Evolutionary conservation across 2,797 vertebrate genomes (phyloP), one percentile per base, ranked within the genome.

Genomic region (Discoglossus pictus): DNA sequence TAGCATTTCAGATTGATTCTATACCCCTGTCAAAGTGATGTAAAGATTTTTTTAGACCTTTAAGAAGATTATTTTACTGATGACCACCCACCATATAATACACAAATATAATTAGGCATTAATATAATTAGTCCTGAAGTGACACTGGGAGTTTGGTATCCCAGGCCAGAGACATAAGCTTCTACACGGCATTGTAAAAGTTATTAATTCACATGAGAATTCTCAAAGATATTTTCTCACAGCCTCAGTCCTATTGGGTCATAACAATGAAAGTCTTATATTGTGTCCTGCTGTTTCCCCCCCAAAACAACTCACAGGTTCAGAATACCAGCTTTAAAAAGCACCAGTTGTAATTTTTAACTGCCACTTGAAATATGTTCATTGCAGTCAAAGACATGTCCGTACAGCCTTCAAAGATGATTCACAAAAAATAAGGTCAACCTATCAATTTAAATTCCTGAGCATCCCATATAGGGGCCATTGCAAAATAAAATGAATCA

Each of bases 41-140:
- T 61, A 63, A 60, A 40, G 48, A 39, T 48, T 54, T 51, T 42
- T 71, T 35, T 53, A 18, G 31, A 27, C 48, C 52, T 53, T 58
- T 60, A 71, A 73, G 20, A 36, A 60, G 59, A 63, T 72, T 62
- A 66, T 63, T 77, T 58, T 23, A 35, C 39, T 48, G 39, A 52
- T 46, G 48, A 52, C 66, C 73, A 72, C 64, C 38, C 46, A 69
- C 46, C 17, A 34, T 2, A 13, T 1, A 23, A 63, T 54, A 17
- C 48, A 13, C 24, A 58, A 38, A 13, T 48, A 48, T 17, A 38
- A 35, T 47, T 53, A 43, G 16, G 46, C 40, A 61, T 27, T 43
- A 51, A 64, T 50, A 63, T 46, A 63, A 70, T 70, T 39, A 46
- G 50, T 21, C 48, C 31, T 55, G 51, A 55, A 40, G 20, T 40